Base-by-base conservation (phyloP, 2,888 invertebrate species). In the Lithophane leautieri region DNA sequence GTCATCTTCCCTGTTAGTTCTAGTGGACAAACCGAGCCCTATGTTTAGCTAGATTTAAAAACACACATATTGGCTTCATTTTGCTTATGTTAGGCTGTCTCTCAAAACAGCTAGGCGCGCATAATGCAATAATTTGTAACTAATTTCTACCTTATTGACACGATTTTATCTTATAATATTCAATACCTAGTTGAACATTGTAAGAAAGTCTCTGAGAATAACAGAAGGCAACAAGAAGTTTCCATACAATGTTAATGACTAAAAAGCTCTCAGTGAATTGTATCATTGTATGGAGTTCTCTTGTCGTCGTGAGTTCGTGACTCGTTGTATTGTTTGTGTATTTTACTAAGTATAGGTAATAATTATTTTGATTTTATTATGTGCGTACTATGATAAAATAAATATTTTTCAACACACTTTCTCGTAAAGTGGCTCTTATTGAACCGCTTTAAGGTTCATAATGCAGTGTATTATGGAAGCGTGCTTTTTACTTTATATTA, bases 251-350 rank as follows among this genome's bases (percentile, higher is more conserved):
- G 89, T 90, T 90, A 90, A 90, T 90, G 86, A 84, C 79, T 89
- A 92, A 93, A 92, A 93, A 92, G 91, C 89, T 92, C 88, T 91
- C 88, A 77, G 84, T 89, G 83, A 90, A 92, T 93, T 93, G 90
- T 91, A 86, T 90, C 84, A 93, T 93, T 93, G 85, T 86, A 86
- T 76, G 68, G 61, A 67, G 92, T 93, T 90, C 88, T 87, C 89
- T 88, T 85, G 86, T 88, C 84, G 86, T 85, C 83, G 89, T 86
- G 83, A 84, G 25, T 80, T 85, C 83, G 89, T 86, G 83, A 84
- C 28, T 80, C 52, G 76, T 76, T 81, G 78, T 85, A 76, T 76
- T 81, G 87, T 71, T 71, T 71, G 56, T 44, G n/a, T 79, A 84
- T 76, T 78, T 34, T 73, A 44, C 52, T 50, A 34, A 34, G 34